A percentile compares a stretch with the other conserved stretches of the same genome.
Conservation (phyloP, 2,888 invertebrate species). For the Drosophila mimica region DNA sequence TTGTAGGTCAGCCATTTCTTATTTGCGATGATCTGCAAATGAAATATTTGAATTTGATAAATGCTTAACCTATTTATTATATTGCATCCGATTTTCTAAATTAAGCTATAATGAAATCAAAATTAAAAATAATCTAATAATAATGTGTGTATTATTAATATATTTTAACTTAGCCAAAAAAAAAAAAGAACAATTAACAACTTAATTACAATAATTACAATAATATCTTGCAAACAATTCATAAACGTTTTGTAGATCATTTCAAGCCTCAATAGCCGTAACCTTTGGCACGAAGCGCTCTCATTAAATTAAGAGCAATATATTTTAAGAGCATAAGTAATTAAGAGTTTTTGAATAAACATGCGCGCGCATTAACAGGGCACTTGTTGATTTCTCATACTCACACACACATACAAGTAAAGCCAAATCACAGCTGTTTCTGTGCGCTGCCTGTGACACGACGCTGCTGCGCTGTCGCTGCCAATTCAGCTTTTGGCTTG, state of each 20-base stretch:
- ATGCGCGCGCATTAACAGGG: slow-evolving; percentile 67
- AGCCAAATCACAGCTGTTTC: slow-evolving; percentile 60
- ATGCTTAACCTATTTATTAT: not conserved
- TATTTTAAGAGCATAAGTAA: slow-evolving; percentile 33
- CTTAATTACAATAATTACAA: not conserved
- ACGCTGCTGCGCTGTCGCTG: slow-evolving; percentile 25
- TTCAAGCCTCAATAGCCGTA: slow-evolving; percentile 2
- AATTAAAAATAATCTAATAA: not conserved
- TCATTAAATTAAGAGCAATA: slow-evolving; percentile 30
- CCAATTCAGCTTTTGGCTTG: slow-evolving; percentile 15
- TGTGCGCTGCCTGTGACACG: slow-evolving; percentile 39
- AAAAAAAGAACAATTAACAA: not conserved
- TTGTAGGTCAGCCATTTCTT: not conserved
- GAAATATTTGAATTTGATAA: not conserved
- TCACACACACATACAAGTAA: slow-evolving; percentile 15
- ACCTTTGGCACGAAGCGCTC: slow-evolving; percentile 5
- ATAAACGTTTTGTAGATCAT: not conserved
- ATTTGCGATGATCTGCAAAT: slow-evolving; percentile 14
- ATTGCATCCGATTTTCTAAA: not conserved
- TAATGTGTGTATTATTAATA: not conserved
- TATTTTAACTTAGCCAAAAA: not conserved
- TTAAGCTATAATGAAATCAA: not conserved
- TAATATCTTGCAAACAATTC: not conserved
- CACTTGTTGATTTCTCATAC: slow-evolving; percentile 73
- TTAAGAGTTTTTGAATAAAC: slow-evolving; percentile 17